Percentiles rank a stretch among this genome's conserved stretches.
Conservation (phyloP, 2,888 invertebrate species). For the Nasonovia ribisnigri region DNA sequence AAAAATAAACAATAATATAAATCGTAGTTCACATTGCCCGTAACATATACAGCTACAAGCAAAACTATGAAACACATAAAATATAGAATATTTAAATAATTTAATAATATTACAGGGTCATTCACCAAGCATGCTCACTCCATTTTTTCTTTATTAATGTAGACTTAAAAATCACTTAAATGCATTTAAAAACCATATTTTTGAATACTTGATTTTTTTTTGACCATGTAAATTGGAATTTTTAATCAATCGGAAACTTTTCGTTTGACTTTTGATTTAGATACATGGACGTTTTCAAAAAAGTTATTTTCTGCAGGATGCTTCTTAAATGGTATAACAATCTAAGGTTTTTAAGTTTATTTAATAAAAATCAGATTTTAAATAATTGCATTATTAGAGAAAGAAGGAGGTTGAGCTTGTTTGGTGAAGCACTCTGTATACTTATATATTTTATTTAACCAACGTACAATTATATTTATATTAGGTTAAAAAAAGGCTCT, state of each 20-base stretch:
- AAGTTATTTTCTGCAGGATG: not conserved
- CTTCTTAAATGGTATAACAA: not conserved
- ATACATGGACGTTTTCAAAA: not conserved
- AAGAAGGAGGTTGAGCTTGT: not conserved
- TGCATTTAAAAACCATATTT: not conserved
- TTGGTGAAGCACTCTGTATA: not conserved
- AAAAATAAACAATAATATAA: too few species aligned
- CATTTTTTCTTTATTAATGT: not conserved
- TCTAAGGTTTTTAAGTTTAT: not conserved
- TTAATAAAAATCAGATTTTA: not conserved
- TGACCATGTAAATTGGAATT: not conserved
- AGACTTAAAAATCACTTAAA: not conserved
- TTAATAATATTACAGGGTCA: not conserved
- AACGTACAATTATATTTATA: not conserved
- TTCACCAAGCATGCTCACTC: not conserved
- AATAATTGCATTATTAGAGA: not conserved
- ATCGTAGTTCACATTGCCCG: too few species aligned
- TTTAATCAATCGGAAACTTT: not conserved
- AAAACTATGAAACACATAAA: not conserved
- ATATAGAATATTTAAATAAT: not conserved
- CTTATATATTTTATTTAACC: not conserved
- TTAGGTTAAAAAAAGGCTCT: not conserved
- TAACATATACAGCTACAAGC: not conserved
- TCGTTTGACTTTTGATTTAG: not conserved
- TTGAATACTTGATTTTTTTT: not conserved